Evolutionary conservation across 2,113 vertebrate genomes (phyloP).

Genomic region (Gymnocephalus cernua): DNA sequence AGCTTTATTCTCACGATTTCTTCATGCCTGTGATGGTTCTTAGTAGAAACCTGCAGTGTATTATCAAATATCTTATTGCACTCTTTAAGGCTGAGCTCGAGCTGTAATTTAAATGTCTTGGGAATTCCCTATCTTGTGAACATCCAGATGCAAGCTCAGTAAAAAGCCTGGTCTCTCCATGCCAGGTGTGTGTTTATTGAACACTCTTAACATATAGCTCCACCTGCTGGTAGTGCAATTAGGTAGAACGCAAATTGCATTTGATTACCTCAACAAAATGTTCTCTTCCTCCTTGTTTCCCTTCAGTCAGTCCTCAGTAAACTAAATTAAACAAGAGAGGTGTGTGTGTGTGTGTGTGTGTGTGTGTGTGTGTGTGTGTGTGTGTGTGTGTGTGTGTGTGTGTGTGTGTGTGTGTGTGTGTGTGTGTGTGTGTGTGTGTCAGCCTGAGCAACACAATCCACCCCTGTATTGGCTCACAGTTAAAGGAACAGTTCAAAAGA

Average conservation of each 20-base stretch:
- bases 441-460: constrained; percentile 28
- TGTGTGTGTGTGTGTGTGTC: too few relatives aligned
- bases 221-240: constrained; percentile 67
- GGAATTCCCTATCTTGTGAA: background rate
- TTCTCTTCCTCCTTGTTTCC: background rate
- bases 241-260: background rate
- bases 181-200: background rate
- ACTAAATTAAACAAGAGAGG: constrained; percentile 13
- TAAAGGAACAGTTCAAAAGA: background rate
- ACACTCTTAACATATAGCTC: constrained; percentile 46
- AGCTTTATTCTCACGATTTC: background rate
- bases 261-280: background rate
- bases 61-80: background rate
- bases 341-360: too few relatives aligned
- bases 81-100: background rate
- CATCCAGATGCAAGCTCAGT: background rate
- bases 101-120: background rate
- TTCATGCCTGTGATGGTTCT: background rate
- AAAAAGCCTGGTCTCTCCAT: background rate
- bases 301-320: background rate
- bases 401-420: too few relatives aligned
- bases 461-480: constrained; percentile 15
- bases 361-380: too few relatives aligned
- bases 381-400: too few relatives aligned
- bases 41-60: background rate